These are phyloP conservation scores for Wiebesia pumilae DNA, from an alignment of 1,140 invertebrate genomes.

Conservation along the genomic window DNA sequence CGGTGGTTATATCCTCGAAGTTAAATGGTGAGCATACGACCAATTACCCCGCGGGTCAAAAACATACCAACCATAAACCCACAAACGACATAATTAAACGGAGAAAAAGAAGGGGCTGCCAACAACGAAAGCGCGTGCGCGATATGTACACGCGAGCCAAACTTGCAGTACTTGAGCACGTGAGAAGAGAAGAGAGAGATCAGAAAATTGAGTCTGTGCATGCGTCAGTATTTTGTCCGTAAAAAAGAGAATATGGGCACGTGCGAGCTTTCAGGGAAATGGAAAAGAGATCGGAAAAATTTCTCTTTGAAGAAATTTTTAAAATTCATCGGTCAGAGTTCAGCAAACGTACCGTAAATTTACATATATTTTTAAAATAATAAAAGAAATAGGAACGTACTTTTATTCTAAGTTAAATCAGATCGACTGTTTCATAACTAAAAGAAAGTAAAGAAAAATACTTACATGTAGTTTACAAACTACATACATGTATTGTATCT, in stretches of 20 bases:
- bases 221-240: background rate
- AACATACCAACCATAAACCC: slow-evolving; percentile 5
- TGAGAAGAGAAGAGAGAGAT: no score
- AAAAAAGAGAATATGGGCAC: background rate
- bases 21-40: background rate
- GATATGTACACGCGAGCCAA: background rate
- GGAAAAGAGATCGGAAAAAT: background rate
- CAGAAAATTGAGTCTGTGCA: background rate
- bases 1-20: no score
- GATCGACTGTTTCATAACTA: no score
- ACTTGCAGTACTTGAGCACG: background rate
- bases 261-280: background rate
- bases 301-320: no score
- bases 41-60: slow-evolving; percentile 28
- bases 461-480: no score
- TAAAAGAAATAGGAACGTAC: no score
- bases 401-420: no score
- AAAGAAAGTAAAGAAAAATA: no score
- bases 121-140: background rate
- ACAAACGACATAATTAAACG: slow-evolving; percentile 42
- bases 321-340: no score
- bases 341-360: no score
- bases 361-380: no score
- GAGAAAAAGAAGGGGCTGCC: background rate
- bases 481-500: no score